phyloP scores from a whole-genome alignment of 37 sponge, comb jelly and placozoan genomes.

The Agelas oroides region DNA sequence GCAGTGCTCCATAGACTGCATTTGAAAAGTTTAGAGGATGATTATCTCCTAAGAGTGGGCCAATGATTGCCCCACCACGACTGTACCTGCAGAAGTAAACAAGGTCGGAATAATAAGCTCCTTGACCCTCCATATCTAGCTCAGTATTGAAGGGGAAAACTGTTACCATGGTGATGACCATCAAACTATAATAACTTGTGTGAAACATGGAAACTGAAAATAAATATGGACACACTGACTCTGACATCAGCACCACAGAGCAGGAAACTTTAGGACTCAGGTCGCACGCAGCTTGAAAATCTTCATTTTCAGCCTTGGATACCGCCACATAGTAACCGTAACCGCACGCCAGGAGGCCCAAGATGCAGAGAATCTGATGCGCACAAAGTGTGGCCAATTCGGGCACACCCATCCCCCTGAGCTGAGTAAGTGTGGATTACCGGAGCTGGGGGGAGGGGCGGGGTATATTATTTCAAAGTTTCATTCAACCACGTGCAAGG shows the following conservation, averaged over 20 bases:
- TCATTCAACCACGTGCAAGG: too few species aligned
- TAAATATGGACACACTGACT: slow-evolving; percentile 5
- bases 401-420: too few species aligned
- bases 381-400: too few species aligned
- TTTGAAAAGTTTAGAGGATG: slow-evolving; percentile 58
- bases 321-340: slow-evolving; percentile 66
- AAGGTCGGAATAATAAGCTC: too few species aligned
- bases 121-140: too few species aligned
- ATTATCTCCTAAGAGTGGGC: slow-evolving; percentile 58
- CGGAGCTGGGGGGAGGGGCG: too few species aligned
- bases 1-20: slow-evolving; percentile 40
- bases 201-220: too few species aligned
- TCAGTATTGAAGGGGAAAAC: not conserved
- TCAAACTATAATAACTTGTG: too few species aligned
- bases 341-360: slow-evolving; percentile 26
- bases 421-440: too few species aligned
- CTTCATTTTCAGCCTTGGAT: slow-evolving; percentile 20
- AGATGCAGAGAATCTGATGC: not conserved
- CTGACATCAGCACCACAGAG: slow-evolving; percentile 65
- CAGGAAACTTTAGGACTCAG: slow-evolving; percentile 57
- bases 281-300: slow-evolving; percentile 68
- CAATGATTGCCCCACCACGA: slow-evolving; percentile 59
- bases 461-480: too few species aligned
- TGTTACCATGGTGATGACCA: too few species aligned
- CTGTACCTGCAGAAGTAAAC: slow-evolving; percentile 48